Evolutionary conservation across 2,888 invertebrate species (phyloP), one percentile per base, ranked within the genome.

Genomic region (Ephialtes manifestator): DNA sequence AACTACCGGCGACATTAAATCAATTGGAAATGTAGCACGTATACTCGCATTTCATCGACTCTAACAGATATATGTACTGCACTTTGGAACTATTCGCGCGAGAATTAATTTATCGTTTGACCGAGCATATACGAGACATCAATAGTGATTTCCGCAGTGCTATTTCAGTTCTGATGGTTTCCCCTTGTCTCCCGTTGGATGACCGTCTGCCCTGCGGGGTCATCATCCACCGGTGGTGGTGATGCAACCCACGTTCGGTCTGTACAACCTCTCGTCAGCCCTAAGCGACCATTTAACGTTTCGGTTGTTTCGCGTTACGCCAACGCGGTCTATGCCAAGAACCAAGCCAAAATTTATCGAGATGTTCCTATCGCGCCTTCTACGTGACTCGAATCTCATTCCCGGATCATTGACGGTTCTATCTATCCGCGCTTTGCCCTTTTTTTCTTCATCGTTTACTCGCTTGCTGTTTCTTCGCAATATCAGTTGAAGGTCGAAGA

Each of bases 371-470:
- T 81, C 74, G 43, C 67, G 74, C 11, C n/a, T 10, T 48, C 35
- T 55, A 81, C 81, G 81, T 81, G 81, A 81, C 81, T 68, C 68
- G 81, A 81, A 81, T 81, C 43, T 74, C 81, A 46, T 74, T 43
- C 48, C 46, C 67, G 55, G 65, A 80, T 80, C 72, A 80, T 67
- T 53, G 80, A 74, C 43, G 63, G 18, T 39, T 60, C 31, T 48
- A 75, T 82, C 65, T 20, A 13, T 39, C 65, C 65, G 43, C 43
- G 46, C 46, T 78, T 28, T 8, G 39, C 18, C 28, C 55, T 48
- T 48, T 20, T 35, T 48, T 39, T 58, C 58, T 43, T 24, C 28
- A 10, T 28, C 35, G 15, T 72, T n/a, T 43, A 31, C 31, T 53
- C 51, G 20, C 39, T 13, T 35, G 18, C 53, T 18, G 24, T 72